A percentile compares a stretch with the other conserved stretches of the same genome.
Evolutionary conservation across 2,888 invertebrate species (phyloP).

Genomic region (Cremastobaeus sp.): DNA sequence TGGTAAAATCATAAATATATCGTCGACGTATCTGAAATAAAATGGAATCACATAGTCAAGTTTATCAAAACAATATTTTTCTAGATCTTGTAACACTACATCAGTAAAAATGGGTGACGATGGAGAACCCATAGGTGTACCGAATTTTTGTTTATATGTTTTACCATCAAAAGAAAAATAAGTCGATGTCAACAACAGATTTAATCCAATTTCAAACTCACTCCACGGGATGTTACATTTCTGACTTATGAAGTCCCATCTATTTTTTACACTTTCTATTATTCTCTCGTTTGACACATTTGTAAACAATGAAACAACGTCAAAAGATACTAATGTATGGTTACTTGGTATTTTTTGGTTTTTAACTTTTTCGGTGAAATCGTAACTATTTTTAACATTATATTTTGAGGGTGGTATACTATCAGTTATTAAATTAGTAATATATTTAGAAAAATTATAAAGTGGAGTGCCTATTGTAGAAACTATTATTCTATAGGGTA

Average conservation of each 20-base stretch:
- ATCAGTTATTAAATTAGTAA: neutral
- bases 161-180: conserved; percentile 14
- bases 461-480: neutral
- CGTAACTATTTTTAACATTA: conserved; percentile 11
- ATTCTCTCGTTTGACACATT: conserved; percentile 1
- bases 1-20: neutral
- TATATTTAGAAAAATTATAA: neutral
- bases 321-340: conserved; percentile 6
- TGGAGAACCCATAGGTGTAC: conserved; percentile 13
- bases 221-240: neutral
- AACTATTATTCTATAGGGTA: conserved; percentile 2
- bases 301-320: conserved; percentile 8
- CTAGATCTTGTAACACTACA: conserved; percentile 9
- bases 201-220: neutral
- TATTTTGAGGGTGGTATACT: neutral
- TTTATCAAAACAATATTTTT: neutral
- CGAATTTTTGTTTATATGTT: conserved; percentile 10
- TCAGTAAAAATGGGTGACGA: conserved; percentile 10
- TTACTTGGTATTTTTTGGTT: neutral
- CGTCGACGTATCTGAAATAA: neutral
- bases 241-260: neutral
- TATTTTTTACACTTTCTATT: neutral
- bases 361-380: conserved; percentile 7
- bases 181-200: conserved; percentile 8
- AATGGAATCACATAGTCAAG: neutral